Percentiles rank a stretch among this genome's conserved stretches.
These are phyloP conservation scores for Dermochelys coriacea DNA, from an alignment of 2,797 vertebrate species.

Conservation along the genomic window DNA sequence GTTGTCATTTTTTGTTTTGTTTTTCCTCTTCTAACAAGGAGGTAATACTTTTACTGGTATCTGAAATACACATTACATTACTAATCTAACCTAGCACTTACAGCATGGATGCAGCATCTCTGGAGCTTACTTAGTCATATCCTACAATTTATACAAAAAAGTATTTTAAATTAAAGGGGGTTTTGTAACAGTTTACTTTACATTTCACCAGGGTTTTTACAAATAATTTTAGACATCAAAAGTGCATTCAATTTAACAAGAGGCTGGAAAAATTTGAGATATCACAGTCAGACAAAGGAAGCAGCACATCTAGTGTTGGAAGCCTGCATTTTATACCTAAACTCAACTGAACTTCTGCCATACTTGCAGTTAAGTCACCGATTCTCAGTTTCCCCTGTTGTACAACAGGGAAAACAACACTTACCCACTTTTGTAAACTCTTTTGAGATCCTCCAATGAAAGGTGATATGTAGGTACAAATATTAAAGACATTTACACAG, in stretches of 20 bases:
- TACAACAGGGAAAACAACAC: neutral
- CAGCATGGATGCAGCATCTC: neutral
- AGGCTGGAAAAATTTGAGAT: neutral
- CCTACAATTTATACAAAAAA: conserved; percentile 14
- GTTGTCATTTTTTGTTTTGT: neutral
- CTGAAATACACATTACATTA: conserved; percentile 8
- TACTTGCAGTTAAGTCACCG: neutral
- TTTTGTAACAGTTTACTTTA: neutral
- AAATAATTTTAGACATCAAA: neutral
- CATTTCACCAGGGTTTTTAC: neutral
- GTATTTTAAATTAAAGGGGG: neutral
- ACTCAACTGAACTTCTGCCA: neutral
- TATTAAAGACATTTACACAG: neutral
- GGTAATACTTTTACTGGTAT: conserved; percentile 3
- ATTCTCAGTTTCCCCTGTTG: neutral
- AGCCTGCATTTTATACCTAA: neutral
- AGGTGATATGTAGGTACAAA: fast-evolving
- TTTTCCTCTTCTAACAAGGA: neutral
- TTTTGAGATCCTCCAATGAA: conserved; percentile 6
- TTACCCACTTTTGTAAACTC: neutral
- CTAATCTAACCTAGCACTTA: neutral
- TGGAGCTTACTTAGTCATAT: neutral
- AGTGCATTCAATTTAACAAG: neutral
- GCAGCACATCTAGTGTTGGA: neutral
- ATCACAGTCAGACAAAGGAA: neutral